Conservation (phyloP, 2,888 invertebrate genomes). For the Agrilus cyanescens region DNA sequence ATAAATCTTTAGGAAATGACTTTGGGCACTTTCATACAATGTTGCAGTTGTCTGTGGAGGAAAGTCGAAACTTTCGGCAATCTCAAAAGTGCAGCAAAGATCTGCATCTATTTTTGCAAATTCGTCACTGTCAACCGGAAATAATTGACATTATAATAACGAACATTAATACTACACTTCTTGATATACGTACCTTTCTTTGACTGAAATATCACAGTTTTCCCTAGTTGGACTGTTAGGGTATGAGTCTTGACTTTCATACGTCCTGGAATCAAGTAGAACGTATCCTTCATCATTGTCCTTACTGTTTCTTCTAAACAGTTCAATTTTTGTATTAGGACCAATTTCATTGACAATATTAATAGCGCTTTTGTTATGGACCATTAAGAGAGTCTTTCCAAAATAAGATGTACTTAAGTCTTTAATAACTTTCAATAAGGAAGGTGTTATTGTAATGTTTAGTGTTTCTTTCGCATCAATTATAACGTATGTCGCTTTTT, state of each 20-base stretch:
- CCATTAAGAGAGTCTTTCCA: slow-evolving; percentile 33
- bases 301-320: slow-evolving; percentile 40
- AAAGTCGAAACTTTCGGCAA: slow-evolving; percentile 34
- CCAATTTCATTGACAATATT: slow-evolving; percentile 54
- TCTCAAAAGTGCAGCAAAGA: slow-evolving; percentile 28
- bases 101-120: slow-evolving; percentile 15
- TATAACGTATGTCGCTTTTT: slow-evolving; percentile 52
- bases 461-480: slow-evolving; percentile 55
- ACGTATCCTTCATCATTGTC: slow-evolving; percentile 35
- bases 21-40: slow-evolving; percentile 51
- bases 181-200: not conserved
- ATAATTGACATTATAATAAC: not conserved
- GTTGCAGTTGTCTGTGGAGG: slow-evolving; percentile 40
- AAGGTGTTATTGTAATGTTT: slow-evolving; percentile 57
- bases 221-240: slow-evolving; percentile 45
- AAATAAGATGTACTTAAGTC: slow-evolving; percentile 32
- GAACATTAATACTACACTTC: not conserved
- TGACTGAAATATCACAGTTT: slow-evolving; percentile 4
- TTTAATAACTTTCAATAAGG: slow-evolving; percentile 42
- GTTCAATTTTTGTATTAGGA: slow-evolving; percentile 45
- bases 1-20: slow-evolving; percentile 51
- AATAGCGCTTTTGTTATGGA: slow-evolving; percentile 31
- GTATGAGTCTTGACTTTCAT: slow-evolving; percentile 48
- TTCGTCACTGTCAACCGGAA: slow-evolving; percentile 19
- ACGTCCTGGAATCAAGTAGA: slow-evolving; percentile 44